Evolutionary conservation across 2,797 vertebrate genomes (phyloP), one percentile per base, ranked within the genome.

Genomic region (Sebastes dallii): DNA sequence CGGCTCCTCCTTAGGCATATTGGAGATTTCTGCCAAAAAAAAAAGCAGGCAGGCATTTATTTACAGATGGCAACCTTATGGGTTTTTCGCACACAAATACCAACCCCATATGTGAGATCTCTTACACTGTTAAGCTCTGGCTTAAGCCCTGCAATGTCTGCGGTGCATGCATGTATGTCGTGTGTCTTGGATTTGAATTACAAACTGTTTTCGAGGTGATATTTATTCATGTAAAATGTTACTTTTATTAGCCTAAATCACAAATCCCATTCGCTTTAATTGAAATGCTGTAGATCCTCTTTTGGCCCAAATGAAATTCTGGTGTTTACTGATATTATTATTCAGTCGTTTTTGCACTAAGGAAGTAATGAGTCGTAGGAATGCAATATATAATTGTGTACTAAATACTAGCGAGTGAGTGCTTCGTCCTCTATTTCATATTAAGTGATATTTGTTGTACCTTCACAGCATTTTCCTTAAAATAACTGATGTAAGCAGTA

Each of bases 11-110:
- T 92, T 92, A 42, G 88, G 77, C 22, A 71, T 13, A n/a, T 77
- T 85, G 62, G 92, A 91, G 83, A 96, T 93, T 82, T 96, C 96
- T 97, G 87, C 1, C 78, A 66, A 76, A 75, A 50, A 46, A 6
- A 54, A 18, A 68, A 77, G 61, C 42, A 85, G 78, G 72, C 58
- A 88, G 76, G 16, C 72, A 70, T 78, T 54, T 75, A 67, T 89
- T 89, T 73, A 81, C 77, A 87, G 81, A 85, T 64, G 64, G 68
- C 80, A 85, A 77, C 77, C 62, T 62, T 66, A 69, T 46, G 65
- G 61, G 73, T 34, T 83, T 46, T 46, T 79, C 80, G 56, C 42
- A 79, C 73, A 85, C 70, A 81, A 68, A 87, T 84, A 64, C 65
- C 46, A 69, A 61, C 36, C 27, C 68, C 78, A 70, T 77, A 82